Evolutionary conservation across 2,113 vertebrate species (phyloP).

Genomic region (Narcine bancroftii): DNA sequence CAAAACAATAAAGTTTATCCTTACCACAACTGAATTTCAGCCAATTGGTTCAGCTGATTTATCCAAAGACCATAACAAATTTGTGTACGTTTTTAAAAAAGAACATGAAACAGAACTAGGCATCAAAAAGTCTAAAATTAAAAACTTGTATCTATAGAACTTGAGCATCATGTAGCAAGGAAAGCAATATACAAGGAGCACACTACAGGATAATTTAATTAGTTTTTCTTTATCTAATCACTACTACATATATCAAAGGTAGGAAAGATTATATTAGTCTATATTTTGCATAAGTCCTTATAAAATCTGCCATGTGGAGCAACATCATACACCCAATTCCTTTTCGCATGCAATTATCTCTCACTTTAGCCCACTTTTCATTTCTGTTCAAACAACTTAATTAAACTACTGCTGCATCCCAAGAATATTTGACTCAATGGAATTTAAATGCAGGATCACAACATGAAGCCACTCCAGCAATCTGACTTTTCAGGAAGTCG

Average conservation of each 20-base stretch:
- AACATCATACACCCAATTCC: background rate
- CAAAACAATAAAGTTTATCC: conserved; percentile 10
- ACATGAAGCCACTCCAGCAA: background rate
- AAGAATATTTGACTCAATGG: background rate
- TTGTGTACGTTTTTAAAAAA: background rate
- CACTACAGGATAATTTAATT: background rate
- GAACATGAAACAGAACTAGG: background rate
- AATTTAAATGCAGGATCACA: background rate
- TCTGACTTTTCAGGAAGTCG: too few relatives aligned
- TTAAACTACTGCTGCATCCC: conserved; percentile 18
- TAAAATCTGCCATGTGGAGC: background rate
- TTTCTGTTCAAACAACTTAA: background rate
- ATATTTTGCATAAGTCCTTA: background rate
- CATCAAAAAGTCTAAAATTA: background rate
- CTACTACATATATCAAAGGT: background rate
- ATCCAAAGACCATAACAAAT: background rate
- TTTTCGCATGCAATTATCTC: background rate
- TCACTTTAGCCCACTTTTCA: background rate
- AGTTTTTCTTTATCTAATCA: background rate
- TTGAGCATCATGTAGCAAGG: background rate
- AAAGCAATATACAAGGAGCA: background rate
- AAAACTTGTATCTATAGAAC: background rate
- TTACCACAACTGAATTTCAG: background rate
- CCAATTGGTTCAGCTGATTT: background rate
- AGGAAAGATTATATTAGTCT: background rate